Percentiles rank a stretch among this genome's conserved stretches.
Conservation (phyloP, 2,113 vertebrate species). For the Halichoeres trimaculatus region DNA sequence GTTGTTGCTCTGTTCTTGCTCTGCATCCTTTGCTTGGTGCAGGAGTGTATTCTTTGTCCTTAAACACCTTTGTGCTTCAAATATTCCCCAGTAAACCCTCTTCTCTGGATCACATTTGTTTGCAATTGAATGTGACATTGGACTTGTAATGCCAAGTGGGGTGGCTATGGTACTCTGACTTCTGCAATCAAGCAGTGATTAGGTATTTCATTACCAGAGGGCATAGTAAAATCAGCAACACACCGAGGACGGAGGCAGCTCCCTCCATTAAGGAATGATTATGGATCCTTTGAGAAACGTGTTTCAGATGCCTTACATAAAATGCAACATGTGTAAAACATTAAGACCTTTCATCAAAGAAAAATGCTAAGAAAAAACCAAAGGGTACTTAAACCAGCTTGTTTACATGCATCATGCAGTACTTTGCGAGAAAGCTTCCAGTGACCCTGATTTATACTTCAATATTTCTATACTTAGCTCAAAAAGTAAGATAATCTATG, state of each 20-base stretch:
- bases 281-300: constrained; percentile 19
- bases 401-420: constrained; percentile 2
- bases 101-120: constrained; percentile 43
- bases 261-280: constrained; percentile 39
- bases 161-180: constrained; percentile 41
- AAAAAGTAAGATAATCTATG: no score
- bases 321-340: constrained; percentile 18
- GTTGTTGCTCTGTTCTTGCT: not conserved
- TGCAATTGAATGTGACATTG: constrained; percentile 64
- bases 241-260: constrained; percentile 35
- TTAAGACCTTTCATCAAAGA: constrained; percentile 16
- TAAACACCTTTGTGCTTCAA: constrained; percentile 37
- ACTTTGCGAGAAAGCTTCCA: not conserved
- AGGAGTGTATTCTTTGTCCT: constrained; percentile 12
- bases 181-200: constrained; percentile 66
- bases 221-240: constrained; percentile 49
- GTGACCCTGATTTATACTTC: not conserved
- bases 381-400: not conserved
- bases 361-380: not conserved
- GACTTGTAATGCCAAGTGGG: constrained; percentile 41
- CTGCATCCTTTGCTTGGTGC: not conserved
- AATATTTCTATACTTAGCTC: no score
- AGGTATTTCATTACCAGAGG: constrained; percentile 61
- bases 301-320: constrained; percentile 29
- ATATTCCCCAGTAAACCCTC: constrained; percentile 50